phyloP scores from a whole-genome alignment of 2,797 vertebrate species.

The Chloroceryle inda region DNA sequence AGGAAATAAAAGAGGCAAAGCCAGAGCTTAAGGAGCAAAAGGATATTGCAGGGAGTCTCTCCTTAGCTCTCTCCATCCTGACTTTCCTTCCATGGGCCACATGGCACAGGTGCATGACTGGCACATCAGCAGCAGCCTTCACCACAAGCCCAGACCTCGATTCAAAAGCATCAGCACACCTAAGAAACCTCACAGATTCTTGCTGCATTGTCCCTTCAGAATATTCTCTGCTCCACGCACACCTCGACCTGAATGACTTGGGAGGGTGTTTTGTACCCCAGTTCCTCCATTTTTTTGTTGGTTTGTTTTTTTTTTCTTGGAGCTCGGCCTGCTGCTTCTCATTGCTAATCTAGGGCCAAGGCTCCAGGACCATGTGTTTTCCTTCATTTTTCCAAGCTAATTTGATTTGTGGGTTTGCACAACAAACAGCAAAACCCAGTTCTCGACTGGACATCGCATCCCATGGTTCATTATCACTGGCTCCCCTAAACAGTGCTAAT shows the following conservation, averaged over 20 bases:
- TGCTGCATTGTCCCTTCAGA: fast-evolving
- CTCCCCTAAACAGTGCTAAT: background rate
- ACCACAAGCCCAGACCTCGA: background rate
- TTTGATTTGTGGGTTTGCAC: background rate
- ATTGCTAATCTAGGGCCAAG: background rate
- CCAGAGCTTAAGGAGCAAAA: background rate
- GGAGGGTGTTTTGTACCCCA: background rate
- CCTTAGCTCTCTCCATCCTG: background rate
- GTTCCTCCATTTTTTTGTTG: background rate
- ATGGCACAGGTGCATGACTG: fast-evolving
- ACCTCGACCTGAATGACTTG: background rate
- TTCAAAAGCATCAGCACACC: background rate
- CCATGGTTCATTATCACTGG: background rate
- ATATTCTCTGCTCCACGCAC: background rate
- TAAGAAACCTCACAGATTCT: background rate
- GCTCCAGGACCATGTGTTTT: background rate
- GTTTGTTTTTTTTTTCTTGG: background rate
- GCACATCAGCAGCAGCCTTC: background rate
- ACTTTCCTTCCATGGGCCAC: background rate
- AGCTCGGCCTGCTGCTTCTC: background rate
- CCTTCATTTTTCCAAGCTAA: background rate
- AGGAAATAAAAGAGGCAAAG: background rate
- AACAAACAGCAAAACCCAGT: background rate
- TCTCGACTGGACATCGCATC: background rate
- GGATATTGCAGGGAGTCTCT: background rate